Base-by-base conservation (phyloP, 2,797 vertebrate genomes). In the Manis pentadactyla region DNA sequence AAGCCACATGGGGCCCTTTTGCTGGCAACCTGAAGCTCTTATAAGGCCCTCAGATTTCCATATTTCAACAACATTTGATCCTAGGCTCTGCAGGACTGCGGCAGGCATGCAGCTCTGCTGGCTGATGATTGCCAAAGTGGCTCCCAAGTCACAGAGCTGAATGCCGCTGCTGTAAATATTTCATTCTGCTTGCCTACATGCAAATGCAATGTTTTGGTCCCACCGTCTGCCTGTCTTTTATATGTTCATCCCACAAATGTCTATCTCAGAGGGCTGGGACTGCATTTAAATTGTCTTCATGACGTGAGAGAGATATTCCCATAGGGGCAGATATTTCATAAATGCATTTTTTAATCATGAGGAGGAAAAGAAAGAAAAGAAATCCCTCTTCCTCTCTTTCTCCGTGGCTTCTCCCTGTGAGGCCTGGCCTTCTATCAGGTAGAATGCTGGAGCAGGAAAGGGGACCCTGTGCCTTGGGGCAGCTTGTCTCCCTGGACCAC, bases 111-210 rank as follows among this genome's bases (percentile, higher is more conserved):
- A 12, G 75, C 68, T 90, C 88, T 61, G 34, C 51, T 64, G 86
- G 94, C 23, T 83, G 71, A 92, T 93, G 90, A 96, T 74, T 75
- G 81, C 69, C 69, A 34, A 93, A 97, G 88, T 79, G 88, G 73
- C 85, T 96, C 68, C 83, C 4, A 5, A 88, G 86, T 85, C 93
- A 79, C 59, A 37, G 51, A 73, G 31, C 93, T 74, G 69, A 88
- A 55, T 18, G 39, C 18, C 53, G 66, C 11, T 15, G 37, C 51
- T 29, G 27, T 90, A 87, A 71, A 94, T 93, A 90, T 90, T 94
- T 95, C 87, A 95, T 90, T 82, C 51, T 59, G 63, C 73, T 81
- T 53, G 59, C 94, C 78, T 77, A 34, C 18, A 42, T 69, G 69
- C 55, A 96, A 86, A 74, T 51, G 49, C 94, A 77, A 29, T 61